Evolutionary conservation across 2,888 invertebrate genomes (phyloP).

Genomic region (Ectemnius cavifrons): DNA sequence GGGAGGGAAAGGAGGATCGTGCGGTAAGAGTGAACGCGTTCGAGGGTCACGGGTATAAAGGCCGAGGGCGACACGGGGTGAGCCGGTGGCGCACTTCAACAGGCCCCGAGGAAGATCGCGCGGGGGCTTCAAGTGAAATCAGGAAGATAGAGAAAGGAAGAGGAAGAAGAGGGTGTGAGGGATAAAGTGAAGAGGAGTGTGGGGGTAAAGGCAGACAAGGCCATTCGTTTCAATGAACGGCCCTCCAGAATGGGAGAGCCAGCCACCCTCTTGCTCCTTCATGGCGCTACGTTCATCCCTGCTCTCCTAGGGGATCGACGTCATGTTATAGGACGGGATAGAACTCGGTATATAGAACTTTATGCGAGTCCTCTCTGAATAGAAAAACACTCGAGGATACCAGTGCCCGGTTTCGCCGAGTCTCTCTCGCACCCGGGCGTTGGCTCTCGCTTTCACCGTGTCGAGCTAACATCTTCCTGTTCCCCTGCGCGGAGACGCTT

Average conservation of each 20-base stretch:
- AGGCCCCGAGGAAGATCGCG: not conserved
- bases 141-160: constrained; percentile 6
- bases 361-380: constrained; percentile 71
- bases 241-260: constrained; percentile 63
- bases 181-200: constrained; percentile 11
- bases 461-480: no score
- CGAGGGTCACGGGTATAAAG: constrained; percentile 31
- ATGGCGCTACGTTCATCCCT: constrained; percentile 35
- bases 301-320: constrained; percentile 60
- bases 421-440: constrained; percentile 16
- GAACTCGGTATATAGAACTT: constrained; percentile 69
- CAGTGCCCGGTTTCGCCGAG: constrained; percentile 54
- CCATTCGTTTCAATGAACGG: constrained; percentile 76
- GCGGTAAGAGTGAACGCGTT: constrained; percentile 15
- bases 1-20: constrained; percentile 28
- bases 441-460: no score
- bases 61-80: not conserved
- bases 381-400: constrained; percentile 74
- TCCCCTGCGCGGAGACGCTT: no score
- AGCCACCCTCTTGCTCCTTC: constrained; percentile 55
- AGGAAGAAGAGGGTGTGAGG: not conserved
- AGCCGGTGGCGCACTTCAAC: not conserved
- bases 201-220: constrained; percentile 62
- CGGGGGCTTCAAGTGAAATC: constrained; percentile 3
- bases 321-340: constrained; percentile 62